Evolutionary conservation across 1,140 invertebrate genomes (phyloP).

Genomic region (Magallana gigas): DNA sequence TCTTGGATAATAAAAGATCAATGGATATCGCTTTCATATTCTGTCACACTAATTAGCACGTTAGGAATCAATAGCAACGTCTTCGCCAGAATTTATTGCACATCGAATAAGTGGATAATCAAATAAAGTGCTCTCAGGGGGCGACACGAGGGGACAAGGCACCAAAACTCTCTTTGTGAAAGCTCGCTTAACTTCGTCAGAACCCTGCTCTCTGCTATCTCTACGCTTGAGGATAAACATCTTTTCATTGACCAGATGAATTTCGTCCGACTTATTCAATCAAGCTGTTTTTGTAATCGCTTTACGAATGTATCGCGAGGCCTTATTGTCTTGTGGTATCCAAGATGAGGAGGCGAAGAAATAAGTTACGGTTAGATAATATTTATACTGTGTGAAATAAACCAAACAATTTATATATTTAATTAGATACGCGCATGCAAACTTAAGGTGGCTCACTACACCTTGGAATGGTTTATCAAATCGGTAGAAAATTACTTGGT

Average conservation of each 20-base stretch:
- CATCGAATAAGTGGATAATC: constrained; percentile 24
- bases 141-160: neutral
- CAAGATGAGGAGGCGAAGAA: no score
- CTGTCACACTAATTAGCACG: constrained; percentile 30
- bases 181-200: neutral
- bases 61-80: constrained; percentile 18
- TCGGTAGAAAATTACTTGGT: no score
- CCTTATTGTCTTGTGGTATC: no score
- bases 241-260: constrained; percentile 27
- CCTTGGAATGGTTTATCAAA: no score
- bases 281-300: constrained; percentile 12
- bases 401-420: no score
- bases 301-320: neutral
- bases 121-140: neutral
- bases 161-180: neutral
- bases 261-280: constrained; percentile 13
- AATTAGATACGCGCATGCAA: no score
- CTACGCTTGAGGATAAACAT: neutral
- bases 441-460: no score
- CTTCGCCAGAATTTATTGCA: constrained; percentile 17
- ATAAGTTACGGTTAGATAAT: no score
- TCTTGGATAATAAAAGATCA: constrained; percentile 22
- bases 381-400: no score
- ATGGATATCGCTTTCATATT: constrained; percentile 30
- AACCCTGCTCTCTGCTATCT: neutral